Percentiles rank a stretch among this genome's conserved stretches.
Conservation (phyloP, 2,888 invertebrate genomes). For the Sarcophaga caerulescens region DNA sequence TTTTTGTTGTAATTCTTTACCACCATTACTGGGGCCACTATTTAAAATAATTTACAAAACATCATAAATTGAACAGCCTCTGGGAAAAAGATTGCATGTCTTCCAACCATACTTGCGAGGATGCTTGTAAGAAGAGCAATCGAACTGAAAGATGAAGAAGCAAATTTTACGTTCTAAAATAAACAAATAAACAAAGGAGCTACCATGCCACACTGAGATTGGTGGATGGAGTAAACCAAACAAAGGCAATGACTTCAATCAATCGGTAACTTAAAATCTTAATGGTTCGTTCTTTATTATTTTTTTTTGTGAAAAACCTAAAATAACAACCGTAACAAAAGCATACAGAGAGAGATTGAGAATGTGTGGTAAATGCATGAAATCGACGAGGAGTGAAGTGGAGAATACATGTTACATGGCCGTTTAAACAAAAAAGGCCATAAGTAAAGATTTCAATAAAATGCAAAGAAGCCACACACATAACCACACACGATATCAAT, state of each 20-base stretch:
- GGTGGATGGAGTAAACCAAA: background rate
- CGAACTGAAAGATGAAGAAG: constrained; percentile 8
- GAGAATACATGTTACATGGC: background rate
- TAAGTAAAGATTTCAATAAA: background rate
- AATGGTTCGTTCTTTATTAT: constrained; percentile 43
- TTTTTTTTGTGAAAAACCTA: too few species aligned
- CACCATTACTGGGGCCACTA: constrained; percentile 1
- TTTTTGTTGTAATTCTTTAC: background rate
- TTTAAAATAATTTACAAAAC: constrained; percentile 63
- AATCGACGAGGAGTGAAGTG: background rate
- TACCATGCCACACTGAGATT: background rate
- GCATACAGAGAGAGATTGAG: too few species aligned
- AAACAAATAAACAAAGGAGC: background rate
- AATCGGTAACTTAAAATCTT: constrained; percentile 70
- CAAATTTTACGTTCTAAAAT: constrained; percentile 1
- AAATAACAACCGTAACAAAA: background rate
- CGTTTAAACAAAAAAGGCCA: background rate
- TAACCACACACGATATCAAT: background rate
- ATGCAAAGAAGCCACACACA: background rate
- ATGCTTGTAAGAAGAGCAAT: background rate
- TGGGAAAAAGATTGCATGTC: constrained; percentile 65
- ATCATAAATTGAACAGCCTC: constrained; percentile 60
- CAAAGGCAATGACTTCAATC: constrained; percentile 65
- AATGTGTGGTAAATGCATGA: too few species aligned
- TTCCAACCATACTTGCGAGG: constrained; percentile 45